Evolutionary conservation across 2,888 invertebrate genomes (phyloP).

Genomic region (Apantesis nais): DNA sequence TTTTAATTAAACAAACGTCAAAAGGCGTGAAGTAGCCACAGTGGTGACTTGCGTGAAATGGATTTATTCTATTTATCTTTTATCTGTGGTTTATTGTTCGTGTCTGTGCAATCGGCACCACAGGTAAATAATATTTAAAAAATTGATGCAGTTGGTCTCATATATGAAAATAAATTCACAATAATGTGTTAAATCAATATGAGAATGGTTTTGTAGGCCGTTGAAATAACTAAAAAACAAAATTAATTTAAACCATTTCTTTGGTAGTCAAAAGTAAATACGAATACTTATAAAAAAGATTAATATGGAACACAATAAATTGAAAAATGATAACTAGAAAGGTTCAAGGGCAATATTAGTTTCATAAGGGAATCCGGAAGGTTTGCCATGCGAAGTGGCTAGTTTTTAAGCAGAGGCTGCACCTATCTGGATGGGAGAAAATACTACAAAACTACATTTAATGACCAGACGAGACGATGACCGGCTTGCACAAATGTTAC

Average conservation of each 20-base stretch:
- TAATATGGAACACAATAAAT: background rate
- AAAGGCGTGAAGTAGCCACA: constrained; percentile 30
- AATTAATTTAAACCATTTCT: too few relatives aligned
- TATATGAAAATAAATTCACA: background rate
- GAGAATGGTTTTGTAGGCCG: background rate
- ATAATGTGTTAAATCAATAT: background rate
- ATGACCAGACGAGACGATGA: too few relatives aligned
- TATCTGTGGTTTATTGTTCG: constrained; percentile 49
- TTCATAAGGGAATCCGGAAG: too few relatives aligned
- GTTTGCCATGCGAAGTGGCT: too few relatives aligned
- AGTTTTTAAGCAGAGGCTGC: too few relatives aligned
- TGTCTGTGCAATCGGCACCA: constrained; percentile 47
- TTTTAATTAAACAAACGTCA: constrained; percentile 43
- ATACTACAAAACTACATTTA: too few relatives aligned
- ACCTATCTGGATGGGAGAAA: too few relatives aligned
- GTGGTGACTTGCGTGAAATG: constrained; percentile 22
- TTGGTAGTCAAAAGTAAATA: background rate
- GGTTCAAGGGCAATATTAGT: too few relatives aligned
- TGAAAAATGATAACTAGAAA: background rate
- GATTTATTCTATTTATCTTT: constrained; percentile 49
- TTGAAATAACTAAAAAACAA: background rate
- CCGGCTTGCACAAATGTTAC: too few relatives aligned
- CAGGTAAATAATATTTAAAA: constrained; percentile 53
- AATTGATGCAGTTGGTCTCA: background rate
- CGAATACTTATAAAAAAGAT: background rate